These are phyloP conservation scores for Percopsis transmontana DNA, from an alignment of 2,113 vertebrate species.

Conservation along the genomic window DNA sequence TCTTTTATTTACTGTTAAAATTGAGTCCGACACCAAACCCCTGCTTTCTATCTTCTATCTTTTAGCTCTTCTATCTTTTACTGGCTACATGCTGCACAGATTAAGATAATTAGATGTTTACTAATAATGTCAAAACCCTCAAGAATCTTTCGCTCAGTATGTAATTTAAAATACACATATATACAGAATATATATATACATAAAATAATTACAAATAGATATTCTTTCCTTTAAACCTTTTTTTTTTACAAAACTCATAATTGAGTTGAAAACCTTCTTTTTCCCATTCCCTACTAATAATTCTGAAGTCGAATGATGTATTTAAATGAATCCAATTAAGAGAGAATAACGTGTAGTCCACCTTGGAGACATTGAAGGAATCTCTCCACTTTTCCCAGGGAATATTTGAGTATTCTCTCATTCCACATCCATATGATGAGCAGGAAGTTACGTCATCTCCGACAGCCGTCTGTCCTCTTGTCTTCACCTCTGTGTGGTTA, in stretches of 20 bases:
- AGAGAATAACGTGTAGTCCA: background rate
- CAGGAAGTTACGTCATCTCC: slow-evolving; percentile 87
- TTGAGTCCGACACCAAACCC: slow-evolving; percentile 49
- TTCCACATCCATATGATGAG: slow-evolving; percentile 89
- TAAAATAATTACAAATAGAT: too few relatives aligned
- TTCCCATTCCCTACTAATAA: slow-evolving; percentile 59
- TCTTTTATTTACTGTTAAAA: slow-evolving; percentile 47
- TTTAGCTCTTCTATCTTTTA: too few relatives aligned
- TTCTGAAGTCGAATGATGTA: slow-evolving; percentile 30
- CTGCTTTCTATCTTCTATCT: slow-evolving; percentile 40
- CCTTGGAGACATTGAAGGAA: slow-evolving; percentile 63
- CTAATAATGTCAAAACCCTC: background rate
- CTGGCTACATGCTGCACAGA: slow-evolving; percentile 12
- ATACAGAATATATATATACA: too few relatives aligned
- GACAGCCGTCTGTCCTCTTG: slow-evolving; percentile 85
- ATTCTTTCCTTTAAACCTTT: slow-evolving; percentile 1
- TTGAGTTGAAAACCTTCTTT: slow-evolving; percentile 8
- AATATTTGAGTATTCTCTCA: slow-evolving; percentile 76
- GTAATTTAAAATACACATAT: too few relatives aligned
- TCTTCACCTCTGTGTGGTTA: slow-evolving; percentile 81
- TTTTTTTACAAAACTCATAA: background rate
- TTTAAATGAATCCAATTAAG: slow-evolving; percentile 16
- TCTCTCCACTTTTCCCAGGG: slow-evolving; percentile 72
- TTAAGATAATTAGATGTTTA: background rate
- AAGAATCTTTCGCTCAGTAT: slow-evolving; percentile 7